Conservation (phyloP, 2,797 vertebrate species). For the Ficedula albicollis region DNA sequence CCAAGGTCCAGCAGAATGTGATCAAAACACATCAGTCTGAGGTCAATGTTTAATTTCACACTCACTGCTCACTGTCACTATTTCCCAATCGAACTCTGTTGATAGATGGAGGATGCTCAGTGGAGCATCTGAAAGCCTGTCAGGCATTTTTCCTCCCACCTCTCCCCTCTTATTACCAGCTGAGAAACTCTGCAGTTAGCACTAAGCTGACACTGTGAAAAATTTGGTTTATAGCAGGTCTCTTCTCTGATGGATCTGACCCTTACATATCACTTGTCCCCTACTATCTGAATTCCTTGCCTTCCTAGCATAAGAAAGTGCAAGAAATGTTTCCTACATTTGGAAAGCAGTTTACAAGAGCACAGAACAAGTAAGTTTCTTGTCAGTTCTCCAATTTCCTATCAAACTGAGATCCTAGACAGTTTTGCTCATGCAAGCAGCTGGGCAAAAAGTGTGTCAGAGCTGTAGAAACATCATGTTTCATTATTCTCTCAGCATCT, state of each 20-base stretch:
- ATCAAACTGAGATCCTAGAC: background rate
- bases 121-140: background rate
- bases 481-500: background rate
- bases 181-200: background rate
- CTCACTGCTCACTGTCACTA: background rate
- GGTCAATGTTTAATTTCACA: background rate
- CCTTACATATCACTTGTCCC: background rate
- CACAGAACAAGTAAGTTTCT: background rate
- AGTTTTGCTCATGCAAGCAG: background rate
- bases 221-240: background rate
- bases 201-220: background rate
- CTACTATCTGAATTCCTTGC: background rate
- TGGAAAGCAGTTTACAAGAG: background rate
- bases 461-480: background rate
- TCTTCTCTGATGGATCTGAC: background rate
- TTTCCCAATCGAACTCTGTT: fast-evolving
- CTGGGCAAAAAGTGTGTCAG: background rate
- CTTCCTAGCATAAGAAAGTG: background rate
- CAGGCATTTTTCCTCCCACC: background rate
- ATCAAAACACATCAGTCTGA: background rate
- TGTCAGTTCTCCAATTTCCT: background rate
- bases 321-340: background rate
- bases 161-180: background rate
- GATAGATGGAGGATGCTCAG: background rate
- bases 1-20: background rate